phyloP scores from a whole-genome alignment of 2,888 invertebrate species.

The Caenorhabditis sulstoni region DNA sequence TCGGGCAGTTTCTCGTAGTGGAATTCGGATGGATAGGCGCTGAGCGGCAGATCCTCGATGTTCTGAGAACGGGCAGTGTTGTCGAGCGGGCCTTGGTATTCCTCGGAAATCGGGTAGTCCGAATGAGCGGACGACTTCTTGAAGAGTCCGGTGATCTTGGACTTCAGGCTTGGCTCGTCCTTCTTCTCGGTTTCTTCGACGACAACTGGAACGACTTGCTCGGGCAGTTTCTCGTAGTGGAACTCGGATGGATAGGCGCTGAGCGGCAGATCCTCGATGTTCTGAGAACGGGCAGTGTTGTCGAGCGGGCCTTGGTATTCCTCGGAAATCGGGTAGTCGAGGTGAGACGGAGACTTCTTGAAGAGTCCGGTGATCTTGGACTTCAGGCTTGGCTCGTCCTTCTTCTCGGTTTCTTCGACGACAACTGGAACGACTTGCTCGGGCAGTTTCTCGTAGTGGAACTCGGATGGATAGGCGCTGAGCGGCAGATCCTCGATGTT shows the following conservation, averaged over 20 bases:
- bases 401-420: slow-evolving; percentile 35
- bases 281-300: slow-evolving; percentile 38
- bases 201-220: slow-evolving; percentile 14
- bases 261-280: slow-evolving; percentile 60
- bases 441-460: slow-evolving; percentile 40
- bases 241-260: slow-evolving; percentile 52
- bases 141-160: slow-evolving; percentile 58
- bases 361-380: slow-evolving; percentile 58
- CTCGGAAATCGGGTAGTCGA: slow-evolving; percentile 56
- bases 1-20: slow-evolving; percentile 45
- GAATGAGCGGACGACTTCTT: slow-evolving; percentile 55
- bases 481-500: slow-evolving; percentile 61
- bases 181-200: slow-evolving; percentile 39
- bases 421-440: slow-evolving; percentile 18
- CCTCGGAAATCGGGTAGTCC: slow-evolving; percentile 59
- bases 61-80: slow-evolving; percentile 30
- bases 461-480: slow-evolving; percentile 52
- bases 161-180: slow-evolving; percentile 30
- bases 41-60: slow-evolving; percentile 23
- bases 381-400: slow-evolving; percentile 30
- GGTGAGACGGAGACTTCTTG: slow-evolving; percentile 56
- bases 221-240: slow-evolving; percentile 42
- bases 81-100: slow-evolving; percentile 48
- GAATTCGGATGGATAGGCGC: slow-evolving; percentile 54
- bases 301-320: slow-evolving; percentile 40